phyloP scores from a whole-genome alignment of 2,888 invertebrate species.

The Trachelus iudaicus region DNA sequence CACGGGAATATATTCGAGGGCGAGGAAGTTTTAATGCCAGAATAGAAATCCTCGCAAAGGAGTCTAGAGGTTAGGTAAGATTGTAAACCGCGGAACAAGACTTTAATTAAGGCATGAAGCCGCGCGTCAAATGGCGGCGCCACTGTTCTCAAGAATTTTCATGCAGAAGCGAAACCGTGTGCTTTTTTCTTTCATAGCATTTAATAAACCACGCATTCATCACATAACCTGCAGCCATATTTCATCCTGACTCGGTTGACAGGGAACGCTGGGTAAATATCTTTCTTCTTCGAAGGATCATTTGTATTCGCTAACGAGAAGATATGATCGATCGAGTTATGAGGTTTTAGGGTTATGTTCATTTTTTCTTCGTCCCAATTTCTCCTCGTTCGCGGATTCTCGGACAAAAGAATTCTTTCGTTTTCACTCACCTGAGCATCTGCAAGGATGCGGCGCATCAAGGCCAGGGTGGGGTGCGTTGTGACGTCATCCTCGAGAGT shows the following conservation, averaged over 20 bases:
- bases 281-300: background rate
- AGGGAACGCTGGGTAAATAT: background rate
- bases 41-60: background rate
- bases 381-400: background rate
- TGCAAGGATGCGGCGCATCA: conserved; percentile 86
- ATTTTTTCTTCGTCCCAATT: background rate
- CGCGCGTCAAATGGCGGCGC: background rate
- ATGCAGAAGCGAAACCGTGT: background rate
- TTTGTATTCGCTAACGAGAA: background rate
- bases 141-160: background rate
- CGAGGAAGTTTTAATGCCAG: background rate
- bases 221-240: background rate
- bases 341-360: background rate
- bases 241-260: background rate
- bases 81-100: background rate
- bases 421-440: conserved; percentile 80
- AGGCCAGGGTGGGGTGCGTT: conserved; percentile 80
- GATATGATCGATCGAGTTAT: background rate
- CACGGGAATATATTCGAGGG: background rate
- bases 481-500: conserved; percentile 60
- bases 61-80: background rate
- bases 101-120: background rate
- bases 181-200: background rate
- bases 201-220: background rate
- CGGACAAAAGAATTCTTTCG: background rate